These are phyloP conservation scores for Styela clava DNA, from an alignment of 23 tunicate genomes.

Conservation along the genomic window DNA sequence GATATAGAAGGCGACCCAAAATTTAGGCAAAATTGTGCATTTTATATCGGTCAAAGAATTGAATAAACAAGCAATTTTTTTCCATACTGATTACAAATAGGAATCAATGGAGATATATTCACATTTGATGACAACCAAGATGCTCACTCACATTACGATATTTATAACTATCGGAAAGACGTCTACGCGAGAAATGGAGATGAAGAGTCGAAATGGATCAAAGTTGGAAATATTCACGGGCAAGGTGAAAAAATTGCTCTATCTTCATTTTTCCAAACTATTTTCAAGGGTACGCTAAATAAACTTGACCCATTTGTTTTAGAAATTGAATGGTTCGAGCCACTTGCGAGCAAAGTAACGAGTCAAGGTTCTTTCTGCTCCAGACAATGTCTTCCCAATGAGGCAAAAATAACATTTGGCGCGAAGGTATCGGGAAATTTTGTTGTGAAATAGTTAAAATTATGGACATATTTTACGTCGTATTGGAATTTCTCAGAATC, in stretches of 20 bases:
- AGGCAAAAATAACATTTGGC: neutral
- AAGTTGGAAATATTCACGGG: neutral
- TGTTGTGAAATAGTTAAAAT: too few relatives aligned
- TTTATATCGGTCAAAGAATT: too few relatives aligned
- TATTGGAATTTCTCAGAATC: too few relatives aligned
- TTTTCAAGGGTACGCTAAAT: too few relatives aligned
- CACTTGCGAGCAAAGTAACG: neutral
- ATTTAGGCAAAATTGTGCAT: too few relatives aligned
- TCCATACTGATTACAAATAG: too few relatives aligned
- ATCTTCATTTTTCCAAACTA: too few relatives aligned
- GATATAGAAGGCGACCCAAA: too few relatives aligned
- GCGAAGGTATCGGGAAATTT: too few relatives aligned
- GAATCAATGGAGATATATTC: constrained; percentile 16
- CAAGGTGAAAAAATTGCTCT: neutral
- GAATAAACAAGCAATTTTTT: too few relatives aligned
- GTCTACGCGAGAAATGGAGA: neutral
- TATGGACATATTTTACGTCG: too few relatives aligned
- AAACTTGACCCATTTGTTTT: too few relatives aligned
- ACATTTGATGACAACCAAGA: constrained; percentile 45
- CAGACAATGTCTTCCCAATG: neutral
- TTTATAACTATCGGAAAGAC: constrained; percentile 34
- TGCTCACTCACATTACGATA: constrained; percentile 57
- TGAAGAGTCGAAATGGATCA: neutral
- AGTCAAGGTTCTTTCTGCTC: neutral
- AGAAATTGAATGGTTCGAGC: neutral